Conservation (phyloP, 2,888 invertebrate genomes). For the Philaethria dido region DNA sequence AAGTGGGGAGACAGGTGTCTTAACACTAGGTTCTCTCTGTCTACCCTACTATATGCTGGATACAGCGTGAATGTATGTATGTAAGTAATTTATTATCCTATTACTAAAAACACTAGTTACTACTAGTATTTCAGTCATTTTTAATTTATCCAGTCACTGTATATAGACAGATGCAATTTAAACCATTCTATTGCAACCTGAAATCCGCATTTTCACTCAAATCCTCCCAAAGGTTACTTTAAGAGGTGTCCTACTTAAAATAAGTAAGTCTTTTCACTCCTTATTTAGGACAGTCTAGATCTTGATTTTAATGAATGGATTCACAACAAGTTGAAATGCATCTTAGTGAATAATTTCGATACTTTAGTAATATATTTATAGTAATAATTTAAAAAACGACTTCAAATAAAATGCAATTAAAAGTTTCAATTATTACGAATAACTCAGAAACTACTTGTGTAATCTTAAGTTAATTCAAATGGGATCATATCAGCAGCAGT, state of each 20-base stretch:
- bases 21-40: too few relatives aligned
- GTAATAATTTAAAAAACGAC: too few relatives aligned
- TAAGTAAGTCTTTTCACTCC: slow-evolving; percentile 25
- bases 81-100: too few relatives aligned
- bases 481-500: too few relatives aligned
- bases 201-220: slow-evolving; percentile 14
- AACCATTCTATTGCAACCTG: slow-evolving; percentile 22
- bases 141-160: neutral
- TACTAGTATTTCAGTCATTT: neutral
- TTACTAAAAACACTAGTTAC: too few relatives aligned
- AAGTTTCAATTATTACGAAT: too few relatives aligned
- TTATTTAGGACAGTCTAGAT: slow-evolving; percentile 20
- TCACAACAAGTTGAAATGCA: slow-evolving; percentile 17
- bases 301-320: slow-evolving; percentile 18
- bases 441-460: too few relatives aligned
- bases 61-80: too few relatives aligned
- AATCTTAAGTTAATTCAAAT: too few relatives aligned
- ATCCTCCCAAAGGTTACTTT: slow-evolving; percentile 14
- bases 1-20: too few relatives aligned
- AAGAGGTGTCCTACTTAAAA: slow-evolving; percentile 24
- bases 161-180: slow-evolving; percentile 22
- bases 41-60: too few relatives aligned
- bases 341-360: slow-evolving; percentile 4
- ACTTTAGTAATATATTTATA: neutral
- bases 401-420: too few relatives aligned